Conservation (phyloP, 2,797 vertebrate species). For the Intellagama lesueurii region DNA sequence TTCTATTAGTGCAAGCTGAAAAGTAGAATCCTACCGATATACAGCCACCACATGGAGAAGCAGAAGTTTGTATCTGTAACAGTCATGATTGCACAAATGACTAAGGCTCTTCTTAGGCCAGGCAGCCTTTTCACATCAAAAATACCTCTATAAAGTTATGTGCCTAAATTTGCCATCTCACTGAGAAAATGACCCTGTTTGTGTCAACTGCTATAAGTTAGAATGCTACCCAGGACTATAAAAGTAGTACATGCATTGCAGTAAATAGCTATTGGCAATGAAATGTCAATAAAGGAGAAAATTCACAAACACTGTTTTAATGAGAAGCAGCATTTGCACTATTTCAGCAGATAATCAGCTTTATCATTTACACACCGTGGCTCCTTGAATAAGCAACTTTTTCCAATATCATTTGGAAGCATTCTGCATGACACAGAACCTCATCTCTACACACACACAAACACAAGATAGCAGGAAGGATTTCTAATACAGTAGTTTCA, state of each 20-base stretch:
- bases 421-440: not conserved
- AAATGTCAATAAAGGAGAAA: conserved; percentile 60
- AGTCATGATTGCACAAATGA: not conserved
- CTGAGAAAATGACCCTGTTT: not conserved
- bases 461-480: not conserved
- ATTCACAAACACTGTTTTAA: conserved; percentile 61
- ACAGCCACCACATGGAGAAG: not conserved
- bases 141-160: not conserved
- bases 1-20: not conserved
- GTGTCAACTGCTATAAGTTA: not conserved
- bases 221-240: not conserved
- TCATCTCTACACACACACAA: not conserved
- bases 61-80: not conserved
- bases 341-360: conserved; percentile 62
- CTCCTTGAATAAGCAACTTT: not conserved
- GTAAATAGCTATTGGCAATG: conserved; percentile 52
- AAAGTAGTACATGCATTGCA: conserved; percentile 45
- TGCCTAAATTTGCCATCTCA: not conserved
- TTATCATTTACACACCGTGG: conserved; percentile 46
- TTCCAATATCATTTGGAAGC: conserved; percentile 2
- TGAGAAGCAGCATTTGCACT: conserved; percentile 39
- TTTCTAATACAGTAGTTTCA: not conserved
- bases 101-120: not conserved
- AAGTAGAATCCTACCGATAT: not conserved
- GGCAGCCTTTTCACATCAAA: not conserved